A percentile compares a stretch with the other conserved stretches of the same genome.
Evolutionary conservation across 2,888 invertebrate genomes (phyloP).

Genomic region (Tortricodes alternella): DNA sequence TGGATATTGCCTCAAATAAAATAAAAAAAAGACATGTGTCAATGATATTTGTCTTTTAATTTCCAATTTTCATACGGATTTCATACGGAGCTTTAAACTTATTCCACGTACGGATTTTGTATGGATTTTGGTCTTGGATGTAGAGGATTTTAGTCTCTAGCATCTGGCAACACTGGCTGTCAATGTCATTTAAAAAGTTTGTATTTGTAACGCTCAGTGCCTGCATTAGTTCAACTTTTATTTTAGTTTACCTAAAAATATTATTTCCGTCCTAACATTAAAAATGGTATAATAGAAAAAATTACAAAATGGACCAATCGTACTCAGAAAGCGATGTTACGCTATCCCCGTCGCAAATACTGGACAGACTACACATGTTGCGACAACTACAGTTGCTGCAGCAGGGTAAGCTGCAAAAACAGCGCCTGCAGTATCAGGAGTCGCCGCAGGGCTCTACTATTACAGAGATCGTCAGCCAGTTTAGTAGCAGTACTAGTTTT

Average conservation of each 20-base stretch:
- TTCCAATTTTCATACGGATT: too few relatives aligned
- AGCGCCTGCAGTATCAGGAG: slow-evolving; percentile 62
- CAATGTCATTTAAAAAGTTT: slow-evolving; percentile 26
- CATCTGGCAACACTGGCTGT: background rate
- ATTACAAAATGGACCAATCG: slow-evolving; percentile 61
- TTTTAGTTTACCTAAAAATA: slow-evolving; percentile 3
- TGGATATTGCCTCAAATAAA: too few relatives aligned
- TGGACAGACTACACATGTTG: slow-evolving; percentile 68
- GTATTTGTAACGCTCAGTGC: slow-evolving; percentile 24
- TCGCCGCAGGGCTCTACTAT: slow-evolving; percentile 60
- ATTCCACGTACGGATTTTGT: too few relatives aligned
- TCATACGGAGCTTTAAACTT: too few relatives aligned
- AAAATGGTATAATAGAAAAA: background rate
- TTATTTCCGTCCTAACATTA: background rate
- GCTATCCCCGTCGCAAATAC: slow-evolving; percentile 69
- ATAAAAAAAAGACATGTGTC: too few relatives aligned
- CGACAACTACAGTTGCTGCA: slow-evolving; percentile 69
- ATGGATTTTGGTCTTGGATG: too few relatives aligned
- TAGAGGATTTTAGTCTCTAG: background rate
- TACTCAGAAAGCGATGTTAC: slow-evolving; percentile 68
- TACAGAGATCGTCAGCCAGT: slow-evolving; percentile 74
- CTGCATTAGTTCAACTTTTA: background rate
- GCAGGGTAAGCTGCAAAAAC: slow-evolving; percentile 74
- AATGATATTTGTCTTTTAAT: too few relatives aligned
- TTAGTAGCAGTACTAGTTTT: slow-evolving; percentile 70